Base-by-base conservation (phyloP, 2,888 invertebrate species). In the Cheilosia grossa region DNA sequence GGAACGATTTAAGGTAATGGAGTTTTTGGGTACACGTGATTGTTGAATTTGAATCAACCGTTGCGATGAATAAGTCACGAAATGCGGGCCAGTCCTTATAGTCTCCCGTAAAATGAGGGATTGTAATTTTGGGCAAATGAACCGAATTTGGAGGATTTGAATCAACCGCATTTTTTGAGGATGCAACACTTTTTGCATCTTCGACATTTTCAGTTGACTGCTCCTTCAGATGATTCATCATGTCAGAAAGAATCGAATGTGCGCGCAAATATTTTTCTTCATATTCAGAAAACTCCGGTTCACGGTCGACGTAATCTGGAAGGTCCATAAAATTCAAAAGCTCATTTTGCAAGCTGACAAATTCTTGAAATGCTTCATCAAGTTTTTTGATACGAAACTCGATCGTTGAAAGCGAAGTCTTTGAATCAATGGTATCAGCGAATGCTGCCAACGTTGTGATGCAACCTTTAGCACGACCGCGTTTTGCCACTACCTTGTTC, bases 201-300 rank as follows among this genome's bases (percentile, higher is more conserved):
- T 42, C 42, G n/a, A 42, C 42, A n/a, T 42, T n/a, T n/a, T 42
- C 42, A 42, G 13, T 47, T 61, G 13, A 1, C 4, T 27, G n/a
- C 4, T 0, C 4, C 7, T 17, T 30, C n/a, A 19, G 21, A 5
- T 21, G 19, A 21, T 27, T 33, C 13, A 61, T 72, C 10, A 40
- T 49, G 7, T 17, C 33, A 13, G 58, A 59, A 40, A 78, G 30
- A 3, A 10, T 2, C 4, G 70, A 47, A 56, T 54, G 54, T 1
- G 70, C 53, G 9, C 19, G 6, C 24, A 70, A 78, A 49, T 78
- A 78, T 56, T 78, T 78, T 1, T n/a, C 13, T 37, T 78, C 61
- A n/a, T 78, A 78, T 49, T 70, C 78, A 15, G 17, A 61, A 40
- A 58, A 59, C 51, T 59, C 49, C 13, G 59, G 37, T 15, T 70